Evolutionary conservation across 2,113 vertebrate genomes (phyloP).

Genomic region (Nyctibius bracteatus): DNA sequence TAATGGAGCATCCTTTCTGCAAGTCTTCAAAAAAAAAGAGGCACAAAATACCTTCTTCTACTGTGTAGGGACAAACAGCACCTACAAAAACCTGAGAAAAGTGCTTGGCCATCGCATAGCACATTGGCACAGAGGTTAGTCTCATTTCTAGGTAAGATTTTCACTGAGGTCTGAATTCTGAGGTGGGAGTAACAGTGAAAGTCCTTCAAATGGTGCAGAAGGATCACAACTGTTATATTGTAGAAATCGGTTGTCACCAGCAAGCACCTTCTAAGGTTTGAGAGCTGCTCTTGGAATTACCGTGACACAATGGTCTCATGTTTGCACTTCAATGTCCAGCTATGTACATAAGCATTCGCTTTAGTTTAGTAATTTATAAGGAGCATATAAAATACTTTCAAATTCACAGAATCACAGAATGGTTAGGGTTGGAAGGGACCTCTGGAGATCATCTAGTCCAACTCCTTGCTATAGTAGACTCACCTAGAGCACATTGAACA

Average conservation of each 20-base stretch:
- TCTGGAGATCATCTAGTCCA: no score
- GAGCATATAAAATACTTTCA: not conserved
- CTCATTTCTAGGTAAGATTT: not conserved
- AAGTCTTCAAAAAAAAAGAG: not conserved
- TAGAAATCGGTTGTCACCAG: not conserved
- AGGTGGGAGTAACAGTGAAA: accelerated
- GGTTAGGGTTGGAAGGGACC: no score
- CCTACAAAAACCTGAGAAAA: not conserved
- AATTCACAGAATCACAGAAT: no score
- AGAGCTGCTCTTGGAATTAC: not conserved
- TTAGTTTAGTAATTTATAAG: not conserved
- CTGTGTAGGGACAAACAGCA: not conserved
- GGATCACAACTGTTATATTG: not conserved
- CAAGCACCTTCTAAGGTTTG: not conserved
- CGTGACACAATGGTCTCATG: accelerated
- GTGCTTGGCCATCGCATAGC: not conserved
- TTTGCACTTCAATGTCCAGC: not conserved
- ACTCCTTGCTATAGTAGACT: no score
- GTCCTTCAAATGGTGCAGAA: not conserved
- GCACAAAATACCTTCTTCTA: not conserved
- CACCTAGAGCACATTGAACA: no score
- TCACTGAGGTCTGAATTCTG: not conserved
- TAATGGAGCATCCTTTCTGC: not conserved
- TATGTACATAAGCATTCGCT: not conserved
- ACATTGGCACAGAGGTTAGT: not conserved